Base-by-base conservation (phyloP, 92 coral and sea anemone species). In the Anthopleura xanthogrammica region DNA sequence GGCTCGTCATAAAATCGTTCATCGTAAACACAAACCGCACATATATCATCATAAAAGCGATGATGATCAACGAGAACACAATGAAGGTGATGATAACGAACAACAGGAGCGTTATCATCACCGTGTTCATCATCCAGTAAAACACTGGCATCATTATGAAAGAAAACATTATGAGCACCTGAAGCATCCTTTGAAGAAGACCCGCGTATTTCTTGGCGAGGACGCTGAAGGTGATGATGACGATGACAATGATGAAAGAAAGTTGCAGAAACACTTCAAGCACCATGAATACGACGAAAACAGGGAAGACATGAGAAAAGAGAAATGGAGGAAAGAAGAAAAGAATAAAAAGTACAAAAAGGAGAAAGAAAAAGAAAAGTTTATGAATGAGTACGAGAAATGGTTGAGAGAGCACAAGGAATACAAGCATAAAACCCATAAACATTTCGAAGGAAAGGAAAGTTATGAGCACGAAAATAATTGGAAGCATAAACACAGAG, bases 191-290 rank as follows among this genome's bases (percentile, higher is more conserved):
- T 52, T 41, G 3, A 39, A 50, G 77, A 84, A 84, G 80, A 84
- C 50, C 77, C 87, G 91, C 24, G 91, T 84, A 1, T 86, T 90
- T 75, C 46, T 90, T 41, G 93, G 93, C 8, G 91, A 90, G 16
- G 93, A 90, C 85, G 78, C 86, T 16, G 86, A 83, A 23, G 86
- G 68, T 12, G 92, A 71, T 68, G 76, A 75, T 46, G 91, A 68
- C 52, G 76, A 75, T 20, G 86, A 68, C 14, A 52, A 23, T 24
- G 19, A 60, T 11, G 78, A 76, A 56, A 81, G 71, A 41, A 54
- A 74, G 5, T 52, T 24, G 5, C 12, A 43, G 42, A 39, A 16
- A 3, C 42, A 76, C 16, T 20, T 41, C 24, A 60, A 60, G 41
- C 41, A 60, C 23, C 85, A 50, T 58, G 36, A 72, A 58, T 17